phyloP scores from a whole-genome alignment of 2,888 invertebrate species.

The Drosophila bunnanda region DNA sequence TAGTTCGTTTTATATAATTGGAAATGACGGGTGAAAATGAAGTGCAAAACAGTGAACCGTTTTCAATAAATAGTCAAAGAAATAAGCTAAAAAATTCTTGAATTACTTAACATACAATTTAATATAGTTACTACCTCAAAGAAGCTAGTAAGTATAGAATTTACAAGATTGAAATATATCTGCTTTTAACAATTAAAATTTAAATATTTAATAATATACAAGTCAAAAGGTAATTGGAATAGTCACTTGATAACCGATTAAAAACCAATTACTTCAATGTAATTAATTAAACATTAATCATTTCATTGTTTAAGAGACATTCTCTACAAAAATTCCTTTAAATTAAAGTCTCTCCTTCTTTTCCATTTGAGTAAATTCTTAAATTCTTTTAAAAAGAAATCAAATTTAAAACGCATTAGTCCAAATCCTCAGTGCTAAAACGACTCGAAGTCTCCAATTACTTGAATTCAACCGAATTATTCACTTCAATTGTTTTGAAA shows the following conservation, averaged over 20 bases:
- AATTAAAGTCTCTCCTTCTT: not conserved
- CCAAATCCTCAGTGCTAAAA: slow-evolving; percentile 18
- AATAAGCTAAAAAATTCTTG: not conserved
- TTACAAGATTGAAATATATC: not conserved
- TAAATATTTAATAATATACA: not conserved
- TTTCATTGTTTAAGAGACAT: not conserved
- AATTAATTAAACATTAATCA: not conserved
- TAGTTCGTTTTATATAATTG: slow-evolving; percentile 15
- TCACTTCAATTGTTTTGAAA: slow-evolving; percentile 34
- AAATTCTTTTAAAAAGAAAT: slow-evolving; percentile 38
- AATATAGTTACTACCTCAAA: not conserved
- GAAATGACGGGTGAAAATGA: slow-evolving; percentile 21
- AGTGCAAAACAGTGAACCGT: slow-evolving; percentile 31
- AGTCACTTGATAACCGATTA: not conserved
- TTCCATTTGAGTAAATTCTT: slow-evolving; percentile 2
- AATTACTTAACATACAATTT: not conserved
- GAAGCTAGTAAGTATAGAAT: not conserved
- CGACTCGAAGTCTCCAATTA: slow-evolving; percentile 40
- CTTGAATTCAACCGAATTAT: slow-evolving; percentile 41
- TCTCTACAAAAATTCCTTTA: not conserved
- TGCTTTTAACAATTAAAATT: not conserved
- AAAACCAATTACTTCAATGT: not conserved
- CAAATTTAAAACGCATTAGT: slow-evolving; percentile 40
- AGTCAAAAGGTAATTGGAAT: no score
- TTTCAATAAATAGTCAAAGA: slow-evolving; percentile 20